These are phyloP conservation scores for Cyrtodaria siliqua DNA, from an alignment of 2,888 invertebrate genomes.

Conservation along the genomic window DNA sequence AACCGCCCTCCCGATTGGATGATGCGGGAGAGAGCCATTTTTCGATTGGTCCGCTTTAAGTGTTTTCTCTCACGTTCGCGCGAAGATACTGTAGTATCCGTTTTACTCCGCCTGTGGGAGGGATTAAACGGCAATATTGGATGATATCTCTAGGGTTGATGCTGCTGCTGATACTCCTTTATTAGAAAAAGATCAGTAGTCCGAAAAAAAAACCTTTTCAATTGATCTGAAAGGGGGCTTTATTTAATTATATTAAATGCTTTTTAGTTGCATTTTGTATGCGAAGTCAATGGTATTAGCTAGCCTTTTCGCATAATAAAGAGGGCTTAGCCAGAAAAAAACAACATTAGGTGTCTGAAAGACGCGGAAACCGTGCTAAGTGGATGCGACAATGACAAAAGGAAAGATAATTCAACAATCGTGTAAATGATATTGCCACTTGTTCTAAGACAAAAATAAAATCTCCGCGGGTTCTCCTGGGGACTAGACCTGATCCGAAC, in stretches of 20 bases:
- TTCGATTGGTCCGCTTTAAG: conserved; percentile 44
- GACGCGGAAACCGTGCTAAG: conserved; percentile 50
- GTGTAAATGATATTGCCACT: conserved; percentile 43
- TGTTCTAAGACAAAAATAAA: conserved; percentile 19
- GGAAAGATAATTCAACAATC: conserved; percentile 52
- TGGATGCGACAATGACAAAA: conserved; percentile 59
- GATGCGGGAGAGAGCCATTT: conserved; percentile 30
- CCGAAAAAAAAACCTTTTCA: conserved; percentile 40
- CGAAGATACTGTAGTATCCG: conserved; percentile 8
- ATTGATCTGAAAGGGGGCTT: conserved; percentile 60
- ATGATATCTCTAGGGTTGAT: neutral
- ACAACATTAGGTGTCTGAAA: conserved; percentile 57
- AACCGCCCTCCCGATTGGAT: conserved; percentile 51
- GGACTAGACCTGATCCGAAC: too few species aligned
- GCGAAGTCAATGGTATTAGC: conserved; percentile 56
- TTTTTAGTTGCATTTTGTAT: conserved; percentile 68
- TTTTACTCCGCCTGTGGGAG: conserved; percentile 47
- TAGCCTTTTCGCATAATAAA: conserved; percentile 61
- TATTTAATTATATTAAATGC: conserved; percentile 70
- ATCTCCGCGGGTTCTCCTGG: conserved; percentile 36
- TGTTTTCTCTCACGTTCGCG: conserved; percentile 43
- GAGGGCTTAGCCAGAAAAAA: conserved; percentile 62
- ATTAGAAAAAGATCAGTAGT: conserved; percentile 5
- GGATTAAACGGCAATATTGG: neutral
- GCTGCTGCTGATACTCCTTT: neutral